phyloP scores from a whole-genome alignment of 2,797 vertebrate species.

The Manis pentadactyla region DNA sequence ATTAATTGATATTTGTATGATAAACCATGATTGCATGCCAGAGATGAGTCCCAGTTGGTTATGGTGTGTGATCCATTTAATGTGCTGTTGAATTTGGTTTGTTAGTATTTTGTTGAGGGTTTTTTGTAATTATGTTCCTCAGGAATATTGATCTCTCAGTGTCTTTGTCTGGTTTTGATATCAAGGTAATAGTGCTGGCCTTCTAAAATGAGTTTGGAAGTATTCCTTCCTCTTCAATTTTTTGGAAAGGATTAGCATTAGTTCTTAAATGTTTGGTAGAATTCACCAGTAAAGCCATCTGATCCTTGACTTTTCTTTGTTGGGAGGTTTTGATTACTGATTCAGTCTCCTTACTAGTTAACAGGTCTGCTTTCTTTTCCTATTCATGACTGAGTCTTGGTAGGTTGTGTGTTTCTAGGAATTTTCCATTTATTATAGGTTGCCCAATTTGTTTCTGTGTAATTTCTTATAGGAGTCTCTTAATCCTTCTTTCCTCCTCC shows the following conservation, averaged over 20 bases:
- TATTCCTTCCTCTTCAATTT: background rate
- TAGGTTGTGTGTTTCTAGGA: background rate
- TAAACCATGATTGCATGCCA: background rate
- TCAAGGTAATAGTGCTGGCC: background rate
- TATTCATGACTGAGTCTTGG: background rate
- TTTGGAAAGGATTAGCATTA: background rate
- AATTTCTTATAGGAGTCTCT: background rate
- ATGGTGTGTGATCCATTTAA: background rate
- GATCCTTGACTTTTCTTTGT: background rate
- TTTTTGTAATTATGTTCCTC: background rate
- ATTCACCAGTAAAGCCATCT: background rate
- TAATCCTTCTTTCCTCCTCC: background rate
- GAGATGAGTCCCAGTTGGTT: background rate
- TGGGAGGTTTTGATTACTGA: background rate
- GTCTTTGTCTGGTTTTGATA: background rate
- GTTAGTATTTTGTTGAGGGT: background rate
- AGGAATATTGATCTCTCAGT: background rate
- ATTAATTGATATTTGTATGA: background rate
- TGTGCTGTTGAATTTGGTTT: background rate
- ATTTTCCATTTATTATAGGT: background rate
- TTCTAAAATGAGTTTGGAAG: background rate
- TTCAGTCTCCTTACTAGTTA: background rate
- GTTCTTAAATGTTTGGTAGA: background rate
- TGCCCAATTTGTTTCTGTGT: background rate
- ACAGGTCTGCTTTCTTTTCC: background rate